phyloP scores from a whole-genome alignment of 2,888 invertebrate species.

The Gortyna flavago region DNA sequence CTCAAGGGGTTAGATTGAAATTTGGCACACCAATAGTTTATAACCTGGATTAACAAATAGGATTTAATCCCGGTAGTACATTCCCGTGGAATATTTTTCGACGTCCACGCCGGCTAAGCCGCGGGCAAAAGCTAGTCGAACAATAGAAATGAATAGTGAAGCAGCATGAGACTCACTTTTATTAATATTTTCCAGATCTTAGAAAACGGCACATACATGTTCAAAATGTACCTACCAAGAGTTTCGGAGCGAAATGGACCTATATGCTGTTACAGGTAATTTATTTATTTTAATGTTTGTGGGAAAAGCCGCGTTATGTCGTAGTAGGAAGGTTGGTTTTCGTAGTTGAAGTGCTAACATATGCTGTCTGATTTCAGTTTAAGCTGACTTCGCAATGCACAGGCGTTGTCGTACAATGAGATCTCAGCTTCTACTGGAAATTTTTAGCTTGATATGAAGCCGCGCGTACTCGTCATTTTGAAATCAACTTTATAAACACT shows the following conservation, averaged over 20 bases:
- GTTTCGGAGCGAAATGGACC: slow-evolving; percentile 96
- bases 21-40: too few relatives aligned
- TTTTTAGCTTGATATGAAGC: neutral
- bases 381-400: neutral
- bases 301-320: neutral
- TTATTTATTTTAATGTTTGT: neutral
- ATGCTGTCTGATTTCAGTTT: neutral
- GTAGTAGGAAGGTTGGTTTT: neutral
- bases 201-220: slow-evolving; percentile 91
- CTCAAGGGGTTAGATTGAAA: too few relatives aligned
- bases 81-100: too few relatives aligned
- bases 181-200: slow-evolving; percentile 76
- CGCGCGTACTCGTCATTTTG: neutral
- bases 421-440: neutral
- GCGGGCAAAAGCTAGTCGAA: too few relatives aligned
- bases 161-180: neutral
- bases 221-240: slow-evolving; percentile 93
- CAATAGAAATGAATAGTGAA: neutral
- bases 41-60: too few relatives aligned
- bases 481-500: neutral
- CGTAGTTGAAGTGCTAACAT: neutral
- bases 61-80: too few relatives aligned
- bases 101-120: too few relatives aligned
- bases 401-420: neutral
- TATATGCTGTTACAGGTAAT: slow-evolving; percentile 94